These are phyloP conservation scores for Drosophila falleni DNA, from an alignment of 2,888 invertebrate species.

Conservation along the genomic window DNA sequence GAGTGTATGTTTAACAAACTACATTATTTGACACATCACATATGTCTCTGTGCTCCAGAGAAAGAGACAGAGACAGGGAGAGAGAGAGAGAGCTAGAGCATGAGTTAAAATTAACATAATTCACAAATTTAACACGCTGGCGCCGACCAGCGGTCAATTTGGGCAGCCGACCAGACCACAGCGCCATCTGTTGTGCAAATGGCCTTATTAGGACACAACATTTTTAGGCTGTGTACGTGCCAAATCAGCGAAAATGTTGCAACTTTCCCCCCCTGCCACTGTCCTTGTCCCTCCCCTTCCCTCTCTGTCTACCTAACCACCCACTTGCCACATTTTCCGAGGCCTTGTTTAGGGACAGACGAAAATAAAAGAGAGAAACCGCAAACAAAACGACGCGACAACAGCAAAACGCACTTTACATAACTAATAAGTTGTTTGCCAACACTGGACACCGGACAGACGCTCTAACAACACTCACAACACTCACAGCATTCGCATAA, in stretches of 20 bases:
- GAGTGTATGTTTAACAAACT: constrained; percentile 42
- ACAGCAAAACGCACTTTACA: constrained; percentile 73
- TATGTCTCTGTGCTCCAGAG: constrained; percentile 10
- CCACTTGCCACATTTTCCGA: not conserved
- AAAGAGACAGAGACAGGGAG: not conserved
- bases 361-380: constrained; percentile 11
- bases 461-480: not conserved
- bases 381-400: constrained; percentile 43
- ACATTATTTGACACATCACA: constrained; percentile 60
- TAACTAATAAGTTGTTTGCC: constrained; percentile 58
- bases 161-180: constrained; percentile 12
- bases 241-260: constrained; percentile 61
- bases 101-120: constrained; percentile 71
- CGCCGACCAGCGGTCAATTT: constrained; percentile 54
- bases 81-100: not conserved
- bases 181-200: constrained; percentile 64
- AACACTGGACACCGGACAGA: not conserved
- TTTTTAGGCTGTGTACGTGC: constrained; percentile 65
- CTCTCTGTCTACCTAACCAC: not conserved
- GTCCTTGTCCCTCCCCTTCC: not conserved
- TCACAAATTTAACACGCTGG: constrained; percentile 72
- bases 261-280: not conserved
- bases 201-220: constrained; percentile 58
- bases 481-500: constrained; percentile 36
- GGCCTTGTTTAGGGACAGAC: not conserved